Percentiles rank a stretch among this genome's conserved stretches.
phyloP scores from a whole-genome alignment of 2,113 vertebrate genomes.

The Cyprinodon variegatus region DNA sequence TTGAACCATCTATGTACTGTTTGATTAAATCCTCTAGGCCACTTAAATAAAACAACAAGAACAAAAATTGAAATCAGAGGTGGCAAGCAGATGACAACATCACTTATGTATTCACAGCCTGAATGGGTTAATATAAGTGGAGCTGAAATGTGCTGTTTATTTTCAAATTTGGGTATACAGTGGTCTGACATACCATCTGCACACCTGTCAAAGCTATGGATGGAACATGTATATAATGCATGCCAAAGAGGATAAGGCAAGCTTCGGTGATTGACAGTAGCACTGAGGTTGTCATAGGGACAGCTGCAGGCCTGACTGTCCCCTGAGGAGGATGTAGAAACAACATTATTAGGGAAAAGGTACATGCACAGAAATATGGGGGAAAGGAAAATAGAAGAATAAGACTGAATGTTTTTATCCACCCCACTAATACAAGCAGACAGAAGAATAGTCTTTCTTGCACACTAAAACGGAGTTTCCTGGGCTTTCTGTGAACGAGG shows the following conservation, averaged over 20 bases:
- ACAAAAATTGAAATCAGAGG: slow-evolving; percentile 19
- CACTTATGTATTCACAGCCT: slow-evolving; percentile 3
- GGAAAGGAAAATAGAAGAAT: slow-evolving; percentile 9
- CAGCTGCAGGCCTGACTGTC: slow-evolving; percentile 59
- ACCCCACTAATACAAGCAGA: slow-evolving; percentile 31
- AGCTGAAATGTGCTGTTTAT: slow-evolving; percentile 10
- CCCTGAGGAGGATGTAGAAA: slow-evolving; percentile 63
- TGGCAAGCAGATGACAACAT: slow-evolving; percentile 38
- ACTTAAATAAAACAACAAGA: neutral
- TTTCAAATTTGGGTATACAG: slow-evolving; percentile 44
- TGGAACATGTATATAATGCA: slow-evolving; percentile 32
- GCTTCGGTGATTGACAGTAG: slow-evolving; percentile 56
- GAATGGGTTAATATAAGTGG: slow-evolving; percentile 28
- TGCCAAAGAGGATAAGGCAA: slow-evolving; percentile 44
- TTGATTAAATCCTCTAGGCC: slow-evolving; percentile 13
- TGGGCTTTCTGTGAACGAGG: slow-evolving; percentile 47
- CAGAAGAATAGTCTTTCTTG: slow-evolving; percentile 34
- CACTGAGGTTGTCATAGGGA: slow-evolving; percentile 74
- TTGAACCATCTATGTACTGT: neutral
- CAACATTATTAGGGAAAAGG: slow-evolving; percentile 56
- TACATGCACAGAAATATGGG: slow-evolving; percentile 14
- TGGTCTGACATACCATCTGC: slow-evolving; percentile 50
- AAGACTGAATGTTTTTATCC: slow-evolving; percentile 45
- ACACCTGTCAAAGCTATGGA: slow-evolving; percentile 60
- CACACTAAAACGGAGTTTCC: slow-evolving; percentile 58